Base-by-base conservation (phyloP, 2,888 invertebrate species). In the Limnephilus rhombicus region DNA sequence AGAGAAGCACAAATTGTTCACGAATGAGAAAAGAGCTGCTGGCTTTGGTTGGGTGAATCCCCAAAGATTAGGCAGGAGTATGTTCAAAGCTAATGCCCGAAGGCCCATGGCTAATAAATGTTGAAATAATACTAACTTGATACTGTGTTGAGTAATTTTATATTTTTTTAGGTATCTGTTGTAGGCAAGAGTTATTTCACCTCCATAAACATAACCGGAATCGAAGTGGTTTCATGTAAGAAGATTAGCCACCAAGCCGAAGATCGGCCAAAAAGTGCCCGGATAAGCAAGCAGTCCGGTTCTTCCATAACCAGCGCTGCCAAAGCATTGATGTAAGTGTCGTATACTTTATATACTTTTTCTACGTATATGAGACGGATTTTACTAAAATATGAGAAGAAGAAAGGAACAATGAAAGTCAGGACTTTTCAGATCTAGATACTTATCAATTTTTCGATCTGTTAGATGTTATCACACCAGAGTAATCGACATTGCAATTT, bases 111-210 rank as follows among this genome's bases (percentile, higher is more conserved):
- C 5, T 0, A 37, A 37, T 5, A 5, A 18, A 2, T 1, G 0
- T 53, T 53, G 53, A 1, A 15, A 53, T 53, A 18, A 53, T 18
- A 68, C 45, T 12, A 45, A 45, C 24, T 68, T 24, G 24, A n/a
- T n/a, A n/a, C 24, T 68, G 24, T 9, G n/a, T 68, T 45, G n/a
- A 24, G 24, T 68, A n/a, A 68, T 68, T n/a, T 9, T 1, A n/a
- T 68, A 80, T 31, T 45, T 37, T 41, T 85, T 83, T 31, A 92
- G 89, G 80, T 92, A n/a, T 24, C 45, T 31, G n/a, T 92, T 0
- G 80, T 53, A 29, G 91, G 85, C n/a, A 83, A 53, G 9, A 49
- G 92, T 85, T 92, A 88, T 45, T 92, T 18, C 49, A 85, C 37
- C 15, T 29, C 29, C 12, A 80, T 92, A n/a, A 85, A 41, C 31